Evolutionary conservation across 2,797 vertebrate species (phyloP).

Genomic region (Neostethus bicornis): DNA sequence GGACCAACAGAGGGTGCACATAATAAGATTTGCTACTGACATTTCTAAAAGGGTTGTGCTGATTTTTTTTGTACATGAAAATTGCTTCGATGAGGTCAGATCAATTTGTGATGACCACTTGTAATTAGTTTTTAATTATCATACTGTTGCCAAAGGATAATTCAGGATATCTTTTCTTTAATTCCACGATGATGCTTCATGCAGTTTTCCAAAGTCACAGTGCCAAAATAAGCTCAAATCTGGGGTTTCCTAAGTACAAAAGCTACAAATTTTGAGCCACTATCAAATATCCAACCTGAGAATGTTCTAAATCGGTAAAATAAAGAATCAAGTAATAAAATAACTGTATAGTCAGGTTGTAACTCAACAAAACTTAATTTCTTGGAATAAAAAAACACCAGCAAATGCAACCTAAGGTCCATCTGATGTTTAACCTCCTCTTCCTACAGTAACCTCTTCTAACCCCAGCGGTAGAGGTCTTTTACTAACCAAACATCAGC

Average conservation of each 20-base stretch:
- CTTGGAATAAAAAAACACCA: too few relatives aligned
- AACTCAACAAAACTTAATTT: constrained; percentile 3
- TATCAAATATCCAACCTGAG: constrained; percentile 40
- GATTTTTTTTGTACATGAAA: constrained; percentile 40
- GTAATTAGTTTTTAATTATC: constrained; percentile 29
- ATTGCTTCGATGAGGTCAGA: constrained; percentile 42
- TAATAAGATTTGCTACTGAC: constrained; percentile 34
- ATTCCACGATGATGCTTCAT: constrained; percentile 13
- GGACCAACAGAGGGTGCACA: constrained; percentile 19
- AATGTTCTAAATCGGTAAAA: too few relatives aligned
- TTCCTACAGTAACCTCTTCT: constrained; percentile 32
- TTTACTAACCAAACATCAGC: constrained; percentile 46
- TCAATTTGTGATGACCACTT: constrained; percentile 38
- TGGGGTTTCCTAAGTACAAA: constrained; percentile 7
- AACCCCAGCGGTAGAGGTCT: constrained; percentile 38
- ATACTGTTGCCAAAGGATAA: constrained; percentile 18
- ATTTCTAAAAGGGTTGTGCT: constrained; percentile 32
- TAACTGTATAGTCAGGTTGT: constrained; percentile 14
- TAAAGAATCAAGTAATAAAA: constrained; percentile 4
- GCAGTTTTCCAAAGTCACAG: constrained; percentile 19
- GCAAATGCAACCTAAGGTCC: too few relatives aligned
- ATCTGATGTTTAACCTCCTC: constrained; percentile 38
- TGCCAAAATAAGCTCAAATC: constrained; percentile 21
- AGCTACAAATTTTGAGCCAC: constrained; percentile 37
- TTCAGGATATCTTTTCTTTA: constrained; percentile 16